Percentiles rank a stretch among this genome's conserved stretches.
These are phyloP conservation scores for Onthophagus taurus DNA, from an alignment of 1,140 invertebrate genomes.

Conservation along the genomic window DNA sequence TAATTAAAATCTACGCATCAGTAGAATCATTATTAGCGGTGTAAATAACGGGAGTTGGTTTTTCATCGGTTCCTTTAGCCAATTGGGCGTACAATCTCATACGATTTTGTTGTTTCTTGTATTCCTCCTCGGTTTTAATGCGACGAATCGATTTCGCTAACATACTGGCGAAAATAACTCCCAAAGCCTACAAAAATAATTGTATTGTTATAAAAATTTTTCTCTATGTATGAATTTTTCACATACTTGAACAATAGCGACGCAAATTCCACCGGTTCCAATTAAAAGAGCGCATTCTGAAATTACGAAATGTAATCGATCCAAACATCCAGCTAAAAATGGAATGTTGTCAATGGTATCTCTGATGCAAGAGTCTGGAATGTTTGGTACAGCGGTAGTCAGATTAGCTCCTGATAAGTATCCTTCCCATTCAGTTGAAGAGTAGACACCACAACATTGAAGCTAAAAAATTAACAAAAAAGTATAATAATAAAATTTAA, in stretches of 20 bases:
- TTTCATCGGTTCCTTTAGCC: constrained; percentile 17
- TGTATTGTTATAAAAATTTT: background rate
- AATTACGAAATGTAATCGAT: constrained; percentile 54
- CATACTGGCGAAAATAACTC: constrained; percentile 77
- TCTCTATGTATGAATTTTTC: background rate
- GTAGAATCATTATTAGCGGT: constrained; percentile 17
- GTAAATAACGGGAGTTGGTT: constrained; percentile 25
- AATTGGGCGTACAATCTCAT: constrained; percentile 41
- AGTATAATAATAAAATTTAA: too few species aligned
- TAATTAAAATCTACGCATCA: too few species aligned
- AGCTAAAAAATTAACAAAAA: constrained; percentile 45
- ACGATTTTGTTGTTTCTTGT: constrained; percentile 56
- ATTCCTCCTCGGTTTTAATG: constrained; percentile 62
- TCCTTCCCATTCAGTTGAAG: constrained; percentile 50
- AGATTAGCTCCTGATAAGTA: too few species aligned
- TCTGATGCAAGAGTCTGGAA: too few species aligned
- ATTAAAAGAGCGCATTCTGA: constrained; percentile 63
- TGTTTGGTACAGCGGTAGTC: too few species aligned
- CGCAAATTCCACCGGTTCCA: constrained; percentile 69
- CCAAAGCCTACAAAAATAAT: constrained; percentile 57
- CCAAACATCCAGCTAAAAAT: constrained; percentile 50
- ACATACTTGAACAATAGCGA: constrained; percentile 66
- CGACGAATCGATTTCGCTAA: constrained; percentile 71
- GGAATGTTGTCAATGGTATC: background rate
- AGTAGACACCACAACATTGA: constrained; percentile 62